Percentiles rank a stretch among this genome's conserved stretches.
These are phyloP conservation scores for Muscicapa comitata DNA, from an alignment of 2,797 vertebrate species.

Conservation along the genomic window DNA sequence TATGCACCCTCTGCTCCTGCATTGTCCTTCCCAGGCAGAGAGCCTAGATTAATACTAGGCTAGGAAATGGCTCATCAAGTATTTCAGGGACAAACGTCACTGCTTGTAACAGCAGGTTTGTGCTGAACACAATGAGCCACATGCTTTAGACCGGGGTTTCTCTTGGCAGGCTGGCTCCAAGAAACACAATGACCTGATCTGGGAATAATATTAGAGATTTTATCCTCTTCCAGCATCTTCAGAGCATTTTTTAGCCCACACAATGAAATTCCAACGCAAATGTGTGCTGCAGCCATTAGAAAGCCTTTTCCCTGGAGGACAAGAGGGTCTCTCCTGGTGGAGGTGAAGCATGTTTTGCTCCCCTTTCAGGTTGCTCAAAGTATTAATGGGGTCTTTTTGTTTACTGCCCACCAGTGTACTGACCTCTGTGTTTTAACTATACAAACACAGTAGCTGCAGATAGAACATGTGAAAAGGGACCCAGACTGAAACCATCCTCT, in stretches of 20 bases:
- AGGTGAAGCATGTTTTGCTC: not conserved
- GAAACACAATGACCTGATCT: not conserved
- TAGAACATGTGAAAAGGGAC: not conserved
- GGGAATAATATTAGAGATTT: not conserved
- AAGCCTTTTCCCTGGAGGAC: not conserved
- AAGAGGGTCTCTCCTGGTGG: not conserved
- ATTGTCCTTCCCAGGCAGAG: not conserved
- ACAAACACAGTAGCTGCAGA: not conserved
- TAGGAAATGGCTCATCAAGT: not conserved
- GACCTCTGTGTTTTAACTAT: not conserved
- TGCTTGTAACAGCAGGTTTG: not conserved
- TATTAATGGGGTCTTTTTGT: not conserved
- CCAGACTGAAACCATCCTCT: not conserved
- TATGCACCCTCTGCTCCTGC: not conserved
- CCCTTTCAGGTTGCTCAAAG: not conserved
- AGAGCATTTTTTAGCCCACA: not conserved
- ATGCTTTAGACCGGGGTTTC: not conserved
- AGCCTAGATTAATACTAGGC: not conserved
- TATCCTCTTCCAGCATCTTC: not conserved
- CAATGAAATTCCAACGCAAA: not conserved
- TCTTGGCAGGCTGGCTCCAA: not conserved
- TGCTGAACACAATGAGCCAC: not conserved
- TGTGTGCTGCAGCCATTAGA: not conserved
- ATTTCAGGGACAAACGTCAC: not conserved
- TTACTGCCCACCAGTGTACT: not conserved